Base-by-base conservation (phyloP, 2,888 invertebrate species). In the Oxytorus armatus region DNA sequence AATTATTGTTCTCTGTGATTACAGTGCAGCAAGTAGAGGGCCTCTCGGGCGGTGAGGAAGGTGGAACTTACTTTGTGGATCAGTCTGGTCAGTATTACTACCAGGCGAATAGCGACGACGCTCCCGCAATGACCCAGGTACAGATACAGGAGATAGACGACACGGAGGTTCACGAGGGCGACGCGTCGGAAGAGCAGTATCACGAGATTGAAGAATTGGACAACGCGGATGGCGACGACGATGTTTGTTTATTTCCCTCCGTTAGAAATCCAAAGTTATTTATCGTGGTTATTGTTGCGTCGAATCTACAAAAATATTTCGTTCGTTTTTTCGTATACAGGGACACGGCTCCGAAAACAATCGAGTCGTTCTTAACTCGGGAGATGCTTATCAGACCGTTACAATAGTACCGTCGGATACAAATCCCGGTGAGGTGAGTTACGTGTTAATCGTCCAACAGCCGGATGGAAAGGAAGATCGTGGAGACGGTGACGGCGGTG, bases 361-460 rank as follows among this genome's bases (percentile, higher is more conserved):
- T 86, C 93, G 93, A 79, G 93, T 94, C 83, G 90, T 94, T 10
- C 92, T 94, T 8, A 93, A 94, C 89, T 93, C 94, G 18, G 93
- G 93, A 4, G 95, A 95, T 84, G 93, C 94, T 0, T 97, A 94
- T 91, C 97, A 97, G 92, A 95, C 97, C 0, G 96, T 97, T 0
- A 97, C 97, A 0, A 94, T 97, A 82, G 95, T 97, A 61, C 97
- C 97, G 0, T 95, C 97, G 0, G 96, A 96, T 82, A 94, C 94
- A 0, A 94, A 94, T 85, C 94, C 95, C 25, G 96, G 96, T 0
- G 97, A 97, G 92, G 95, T 97, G 39, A 97, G 96, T 92, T 98
- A 97, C 89, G 96, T 98, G 0, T 93, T 98, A 11, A 97, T 98
- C 74, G 96, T 98, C 10, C 96, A 96, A 87, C 96, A 96, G 85